These are phyloP conservation scores for Nipponacmea schrenckii DNA, from an alignment of 2,888 invertebrate species.

Conservation along the genomic window DNA sequence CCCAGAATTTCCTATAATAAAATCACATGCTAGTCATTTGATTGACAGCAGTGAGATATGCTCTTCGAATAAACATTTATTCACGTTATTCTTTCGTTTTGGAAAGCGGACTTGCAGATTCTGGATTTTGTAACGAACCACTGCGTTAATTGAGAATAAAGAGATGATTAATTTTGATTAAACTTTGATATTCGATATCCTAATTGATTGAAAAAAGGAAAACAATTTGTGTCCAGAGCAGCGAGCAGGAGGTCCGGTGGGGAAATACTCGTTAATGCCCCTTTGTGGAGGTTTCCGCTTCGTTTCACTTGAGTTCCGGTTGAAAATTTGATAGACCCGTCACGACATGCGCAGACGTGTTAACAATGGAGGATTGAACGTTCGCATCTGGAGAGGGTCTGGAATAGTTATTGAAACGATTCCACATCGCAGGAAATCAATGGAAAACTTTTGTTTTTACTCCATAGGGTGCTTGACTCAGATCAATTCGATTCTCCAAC, in stretches of 20 bases:
- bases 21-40: neutral
- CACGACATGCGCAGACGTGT: constrained; percentile 7
- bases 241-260: constrained; percentile 8
- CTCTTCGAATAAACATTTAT: no score
- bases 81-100: no score
- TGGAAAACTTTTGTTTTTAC: neutral
- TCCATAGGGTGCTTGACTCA: neutral
- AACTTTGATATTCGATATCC: constrained; percentile 46
- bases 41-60: neutral
- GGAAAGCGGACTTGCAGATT: no score
- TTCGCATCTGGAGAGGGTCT: constrained; percentile 23
- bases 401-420: neutral
- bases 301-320: constrained; percentile 14
- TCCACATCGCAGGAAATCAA: no score
- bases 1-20: neutral
- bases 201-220: constrained; percentile 37
- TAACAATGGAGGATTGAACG: constrained; percentile 11
- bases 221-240: constrained; percentile 21
- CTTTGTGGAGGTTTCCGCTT: constrained; percentile 17
- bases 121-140: neutral
- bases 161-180: constrained; percentile 43
- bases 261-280: constrained; percentile 14
- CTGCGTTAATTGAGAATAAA: constrained; percentile 10
- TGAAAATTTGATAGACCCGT: constrained; percentile 20
- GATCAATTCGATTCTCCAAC: no score